Evolutionary conservation across 2,797 vertebrate species (phyloP), one percentile per base, ranked within the genome.

Genomic region (Chelon labrosus): DNA sequence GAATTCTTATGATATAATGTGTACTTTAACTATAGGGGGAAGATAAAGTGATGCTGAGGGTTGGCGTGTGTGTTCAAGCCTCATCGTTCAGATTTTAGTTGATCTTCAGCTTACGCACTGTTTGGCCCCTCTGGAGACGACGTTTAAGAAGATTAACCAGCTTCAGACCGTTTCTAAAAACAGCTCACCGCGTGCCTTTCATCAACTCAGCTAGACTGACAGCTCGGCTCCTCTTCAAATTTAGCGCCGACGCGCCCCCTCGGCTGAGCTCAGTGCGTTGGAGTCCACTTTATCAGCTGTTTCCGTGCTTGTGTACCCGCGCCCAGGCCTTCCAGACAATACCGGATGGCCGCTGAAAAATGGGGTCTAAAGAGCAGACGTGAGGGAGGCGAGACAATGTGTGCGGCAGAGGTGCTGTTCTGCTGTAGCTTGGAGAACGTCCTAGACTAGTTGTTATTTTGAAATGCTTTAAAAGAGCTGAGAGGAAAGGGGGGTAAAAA

Each of bases 391-490:
- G 73, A 77, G 74, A 91, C 84, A 88, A 89, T 91, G 80, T 76
- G 71, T 25, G 39, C 70, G 67, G 85, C 70, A 89, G 81, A 86
- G 85, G 75, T 73, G 70, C 83, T 75, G 25, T 79, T 82, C 62
- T 75, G 58, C 82, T 56, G 77, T 68, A 68, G 85, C 68, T 83
- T 73, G 68, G 83, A 90, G 92, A 93, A 91, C 53, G 74, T 80
- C 79, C 92, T 74, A 31, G 88, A 86, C 46, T 60, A 41, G 63
- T 70, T 66, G 63, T 73, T 72, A 75, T 85, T 78, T 79, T 82
- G 44, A 75, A 83, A 71, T 50, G 78, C 72, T 88, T 77, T 71
- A 76, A 83, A 84, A 86, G 77, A 80, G 70, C 66, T 47, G 41
- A 46, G 60, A 68, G 73, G 37, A 14, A 62, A 50, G 68, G 73